A percentile compares a stretch with the other conserved stretches of the same genome.
Evolutionary conservation across 2,113 vertebrate species (phyloP).

Genomic region (Leptocoma aspasia): DNA sequence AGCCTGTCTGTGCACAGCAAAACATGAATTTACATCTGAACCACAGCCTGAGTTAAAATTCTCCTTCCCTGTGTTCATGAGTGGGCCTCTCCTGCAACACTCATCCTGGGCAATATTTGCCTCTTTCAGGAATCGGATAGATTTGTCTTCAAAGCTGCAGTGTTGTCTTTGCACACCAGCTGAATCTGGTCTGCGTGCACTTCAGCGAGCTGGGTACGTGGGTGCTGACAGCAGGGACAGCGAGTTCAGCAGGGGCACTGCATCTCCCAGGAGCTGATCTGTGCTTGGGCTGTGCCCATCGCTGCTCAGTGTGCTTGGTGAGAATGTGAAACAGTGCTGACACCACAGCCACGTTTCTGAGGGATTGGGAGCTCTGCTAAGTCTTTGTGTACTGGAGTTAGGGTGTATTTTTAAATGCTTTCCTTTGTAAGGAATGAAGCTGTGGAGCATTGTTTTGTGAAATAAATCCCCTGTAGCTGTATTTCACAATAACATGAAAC

Average conservation of each 20-base stretch:
- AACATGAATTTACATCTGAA: not conserved
- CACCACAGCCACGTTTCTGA: fast-evolving
- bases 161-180: not conserved
- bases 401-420: not conserved
- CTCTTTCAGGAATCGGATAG: not conserved
- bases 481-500: conserved; percentile 12
- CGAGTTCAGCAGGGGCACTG: not conserved
- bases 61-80: not conserved
- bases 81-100: not conserved
- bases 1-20: not conserved
- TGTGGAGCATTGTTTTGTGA: conserved; percentile 5
- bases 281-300: not conserved
- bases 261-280: not conserved
- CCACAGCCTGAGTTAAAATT: not conserved
- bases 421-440: not conserved
- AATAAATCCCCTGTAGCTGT: conserved; percentile 25
- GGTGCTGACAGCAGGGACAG: not conserved
- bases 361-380: not conserved
- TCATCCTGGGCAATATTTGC: not conserved
- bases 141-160: not conserved
- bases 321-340: not conserved
- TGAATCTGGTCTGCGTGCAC: not conserved
- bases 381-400: not conserved
- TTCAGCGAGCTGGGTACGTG: not conserved
- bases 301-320: not conserved